Base-by-base conservation (phyloP, 2,888 invertebrate species). In the Altica lythri region DNA sequence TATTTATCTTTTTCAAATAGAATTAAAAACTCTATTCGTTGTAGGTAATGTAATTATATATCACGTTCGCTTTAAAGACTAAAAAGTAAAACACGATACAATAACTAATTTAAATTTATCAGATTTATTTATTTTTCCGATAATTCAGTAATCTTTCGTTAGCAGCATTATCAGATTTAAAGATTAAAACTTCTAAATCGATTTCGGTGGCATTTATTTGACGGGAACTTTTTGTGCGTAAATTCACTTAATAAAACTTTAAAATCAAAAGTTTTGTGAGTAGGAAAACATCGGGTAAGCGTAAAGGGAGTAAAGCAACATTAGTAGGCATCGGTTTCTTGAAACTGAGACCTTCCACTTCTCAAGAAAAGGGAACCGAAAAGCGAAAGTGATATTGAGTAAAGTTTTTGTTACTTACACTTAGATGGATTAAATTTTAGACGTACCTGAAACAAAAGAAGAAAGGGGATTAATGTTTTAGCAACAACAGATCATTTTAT, bases 161-260 rank as follows among this genome's bases (percentile, higher is more conserved):
- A 16, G 25, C n/a, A 12, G 50, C 53, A 49, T 60, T 53, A 47
- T 30, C 22, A 37, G 42, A 46, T 57, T 48, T 38, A 16, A 30
- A 45, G 53, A 57, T 49, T 55, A 38, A 60, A 60, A 60, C 53
- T 57, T 55, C 49, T 34, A 34, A 54, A 60, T 54, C 49, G 57
- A 46, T 53, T 47, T 46, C 18, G 30, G 45, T 42, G 51, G 40
- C 46, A 35, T 45, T 52, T 48, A 47, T 52, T 49, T 38, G 47
- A 43, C 30, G 34, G 34, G 32, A 53, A 53, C 35, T 57, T 57
- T 42, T 35, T 56, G 50, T 60, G 57, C 50, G 52, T 55, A 44
- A 60, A 58, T 53, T 58, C 51, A 48, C 46, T 50, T 56, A 44
- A 60, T 60, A 55, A 58, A 56, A 58, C 57, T 57, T 45, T 32